A percentile compares a stretch with the other conserved stretches of the same genome.
Conservation (phyloP, 2,797 vertebrate genomes). For the Delichon dasypus region DNA sequence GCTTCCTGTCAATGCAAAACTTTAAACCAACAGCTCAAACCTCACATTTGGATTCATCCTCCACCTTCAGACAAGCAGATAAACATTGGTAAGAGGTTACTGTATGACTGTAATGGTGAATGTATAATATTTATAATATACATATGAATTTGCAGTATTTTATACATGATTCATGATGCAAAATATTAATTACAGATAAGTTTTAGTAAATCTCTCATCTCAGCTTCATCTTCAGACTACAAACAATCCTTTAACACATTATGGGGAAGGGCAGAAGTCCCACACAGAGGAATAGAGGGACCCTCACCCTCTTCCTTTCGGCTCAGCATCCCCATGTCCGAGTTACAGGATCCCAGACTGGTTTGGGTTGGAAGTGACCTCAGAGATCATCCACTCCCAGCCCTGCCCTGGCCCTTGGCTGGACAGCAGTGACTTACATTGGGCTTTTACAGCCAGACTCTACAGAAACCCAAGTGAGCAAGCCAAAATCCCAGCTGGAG, state of each 20-base stretch:
- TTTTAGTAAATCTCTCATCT: constrained; percentile 9
- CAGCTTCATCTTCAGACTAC: constrained; percentile 22
- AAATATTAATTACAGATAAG: constrained; percentile 62
- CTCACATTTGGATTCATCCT: neutral
- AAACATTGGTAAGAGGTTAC: neutral
- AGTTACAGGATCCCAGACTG: neutral
- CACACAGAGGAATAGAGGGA: rapidly evolving
- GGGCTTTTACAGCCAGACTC: neutral
- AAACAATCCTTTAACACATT: neutral
- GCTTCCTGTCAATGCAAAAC: neutral
- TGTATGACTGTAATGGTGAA: neutral
- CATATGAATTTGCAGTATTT: constrained; percentile 31
- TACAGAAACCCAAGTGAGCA: neutral
- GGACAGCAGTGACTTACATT: neutral
- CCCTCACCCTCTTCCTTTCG: neutral
- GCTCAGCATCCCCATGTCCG: rapidly evolving
- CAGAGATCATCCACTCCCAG: neutral
- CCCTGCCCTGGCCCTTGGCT: neutral
- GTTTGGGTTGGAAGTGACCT: neutral
- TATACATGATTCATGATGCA: constrained; percentile 57
- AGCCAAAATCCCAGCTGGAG: rapidly evolving
- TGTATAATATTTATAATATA: constrained; percentile 41
- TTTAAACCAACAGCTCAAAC: neutral
- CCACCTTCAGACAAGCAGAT: constrained; percentile 12
- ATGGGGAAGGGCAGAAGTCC: neutral